A percentile compares a stretch with the other conserved stretches of the same genome.
These are phyloP conservation scores for Cherax destructor DNA, from an alignment of 1,140 invertebrate species.

Conservation along the genomic window DNA sequence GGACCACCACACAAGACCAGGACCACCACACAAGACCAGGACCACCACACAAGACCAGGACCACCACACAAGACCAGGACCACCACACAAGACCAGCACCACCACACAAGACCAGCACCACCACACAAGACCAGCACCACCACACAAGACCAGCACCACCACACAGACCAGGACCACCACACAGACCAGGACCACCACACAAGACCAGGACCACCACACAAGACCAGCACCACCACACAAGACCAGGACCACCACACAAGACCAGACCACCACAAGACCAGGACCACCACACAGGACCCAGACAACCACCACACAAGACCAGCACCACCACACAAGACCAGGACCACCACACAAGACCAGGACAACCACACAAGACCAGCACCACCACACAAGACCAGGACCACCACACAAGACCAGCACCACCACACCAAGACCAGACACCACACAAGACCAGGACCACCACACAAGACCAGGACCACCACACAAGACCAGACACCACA, in stretches of 20 bases:
- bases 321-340: neutral
- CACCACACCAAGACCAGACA: neutral
- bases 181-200: neutral
- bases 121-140: neutral
- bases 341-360: neutral
- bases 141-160: neutral
- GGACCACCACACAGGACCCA: neutral
- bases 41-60: neutral
- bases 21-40: neutral
- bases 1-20: no score
- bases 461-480: neutral
- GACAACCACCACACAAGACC: neutral
- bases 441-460: neutral
- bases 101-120: neutral
- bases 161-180: neutral
- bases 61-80: neutral
- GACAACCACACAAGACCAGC: no score
- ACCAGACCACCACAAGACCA: neutral
- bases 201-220: neutral
- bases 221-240: neutral
- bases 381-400: neutral
- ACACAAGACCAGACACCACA: neutral
- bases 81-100: neutral
- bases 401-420: neutral
- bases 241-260: neutral